Evolutionary conservation across 1,140 invertebrate species (phyloP), one percentile per base, ranked within the genome.

Genomic region (Hyposmocoma kahamanoa): DNA sequence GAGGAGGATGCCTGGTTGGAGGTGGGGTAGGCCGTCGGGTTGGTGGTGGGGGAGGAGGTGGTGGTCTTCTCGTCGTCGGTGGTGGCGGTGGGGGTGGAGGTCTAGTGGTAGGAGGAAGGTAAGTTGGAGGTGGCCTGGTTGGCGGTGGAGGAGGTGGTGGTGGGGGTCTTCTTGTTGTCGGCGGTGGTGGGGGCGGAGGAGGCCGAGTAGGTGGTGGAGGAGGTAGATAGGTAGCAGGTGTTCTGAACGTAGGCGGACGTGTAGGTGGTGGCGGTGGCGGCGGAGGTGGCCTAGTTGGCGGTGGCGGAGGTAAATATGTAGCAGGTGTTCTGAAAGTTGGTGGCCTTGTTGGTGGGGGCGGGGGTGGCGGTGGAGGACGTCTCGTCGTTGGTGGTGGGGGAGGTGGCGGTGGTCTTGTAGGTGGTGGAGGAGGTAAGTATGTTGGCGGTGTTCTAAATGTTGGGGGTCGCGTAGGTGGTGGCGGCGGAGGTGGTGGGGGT

Each of bases 191-290:
- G 24, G 57, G 53, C 44, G 38, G 41, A 20, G 36, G 58, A 36
- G 57, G 48, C 42, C 24, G 15, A 17, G 42, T 45, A 34, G 56
- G 38, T 45, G 53, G 46, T 32, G 58, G 47, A 3, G 47, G 47
- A 21, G 51, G 56, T 61, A 71, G 32, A 43, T 59, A 57, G 3
- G 56, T 58, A 28, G 59, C 39, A 39, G 63, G 53, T 30, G 32
- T 34, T 22, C 36, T 26, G 15, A 43, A 39, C 32, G 56, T 19
- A 24, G 52, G 52, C 30, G 57, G 39, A 1, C n/a, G 24, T 38
- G 24, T 48, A 8, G 42, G 52, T 41, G 56, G 32, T 42, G 54
- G 51, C 22, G 47, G 44, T 15, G 42, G 43, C 20, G 55, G 58
- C 26, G 47, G 44, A 11, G 42, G 43, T 20, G 55, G 58, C 26